These are phyloP conservation scores for Dasypus novemcinctus DNA, from an alignment of 2,113 vertebrate genomes.

Conservation along the genomic window DNA sequence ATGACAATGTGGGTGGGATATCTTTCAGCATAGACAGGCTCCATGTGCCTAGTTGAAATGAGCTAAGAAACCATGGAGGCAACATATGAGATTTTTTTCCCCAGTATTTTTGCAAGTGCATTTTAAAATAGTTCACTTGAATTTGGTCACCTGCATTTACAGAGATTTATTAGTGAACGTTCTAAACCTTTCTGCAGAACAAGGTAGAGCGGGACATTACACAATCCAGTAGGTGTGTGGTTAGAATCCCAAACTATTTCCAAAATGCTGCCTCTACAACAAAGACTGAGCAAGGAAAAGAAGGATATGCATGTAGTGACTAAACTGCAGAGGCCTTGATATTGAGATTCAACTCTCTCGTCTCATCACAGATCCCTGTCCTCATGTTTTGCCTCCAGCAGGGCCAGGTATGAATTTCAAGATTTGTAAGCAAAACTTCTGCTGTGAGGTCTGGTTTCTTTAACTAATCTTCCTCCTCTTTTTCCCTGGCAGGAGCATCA, in stretches of 20 bases:
- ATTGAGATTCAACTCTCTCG: not conserved
- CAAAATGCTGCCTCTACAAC: not conserved
- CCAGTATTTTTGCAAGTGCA: not conserved
- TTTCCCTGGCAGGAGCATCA: not conserved
- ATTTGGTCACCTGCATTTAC: not conserved
- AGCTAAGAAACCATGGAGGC: conserved; percentile 13
- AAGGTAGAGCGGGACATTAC: not conserved
- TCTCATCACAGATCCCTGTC: not conserved
- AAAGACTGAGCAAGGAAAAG: not conserved
- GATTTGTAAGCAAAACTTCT: not conserved
- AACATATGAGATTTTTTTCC: not conserved
- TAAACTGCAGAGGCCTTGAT: fast-evolving
- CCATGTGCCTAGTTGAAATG: not conserved
- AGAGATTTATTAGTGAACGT: conserved; percentile 9
- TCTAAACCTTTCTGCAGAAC: not conserved
- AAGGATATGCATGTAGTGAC: fast-evolving
- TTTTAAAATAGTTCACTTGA: conserved; percentile 30
- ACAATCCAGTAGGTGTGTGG: not conserved
- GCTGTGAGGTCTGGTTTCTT: not conserved
- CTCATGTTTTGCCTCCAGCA: not conserved
- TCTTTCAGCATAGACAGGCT: not conserved
- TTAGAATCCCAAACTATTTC: not conserved
- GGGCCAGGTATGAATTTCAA: not conserved
- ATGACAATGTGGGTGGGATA: not conserved
- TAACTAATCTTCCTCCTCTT: not conserved